phyloP scores from a whole-genome alignment of 2,113 vertebrate genomes.

The Hystrix brachyura region DNA sequence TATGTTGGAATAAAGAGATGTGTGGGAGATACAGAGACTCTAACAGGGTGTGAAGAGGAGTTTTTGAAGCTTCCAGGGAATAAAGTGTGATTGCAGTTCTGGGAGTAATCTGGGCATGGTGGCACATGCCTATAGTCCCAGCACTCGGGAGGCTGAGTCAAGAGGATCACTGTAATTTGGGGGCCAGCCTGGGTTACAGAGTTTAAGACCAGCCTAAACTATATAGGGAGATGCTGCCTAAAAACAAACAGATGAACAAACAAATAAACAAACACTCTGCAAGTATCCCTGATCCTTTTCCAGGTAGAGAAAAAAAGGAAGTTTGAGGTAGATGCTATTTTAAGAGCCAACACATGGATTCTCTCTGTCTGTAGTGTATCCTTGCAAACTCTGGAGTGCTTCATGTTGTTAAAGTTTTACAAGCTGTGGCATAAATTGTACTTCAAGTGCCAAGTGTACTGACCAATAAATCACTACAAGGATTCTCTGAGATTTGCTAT shows the following conservation, averaged over 20 bases:
- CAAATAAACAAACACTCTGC: background rate
- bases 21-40: background rate
- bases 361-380: background rate
- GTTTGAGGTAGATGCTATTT: background rate
- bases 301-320: background rate
- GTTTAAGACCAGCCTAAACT: background rate
- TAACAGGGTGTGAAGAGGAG: background rate
- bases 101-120: background rate
- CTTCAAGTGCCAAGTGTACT: background rate
- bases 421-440: slow-evolving; percentile 26
- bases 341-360: background rate
- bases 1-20: background rate
- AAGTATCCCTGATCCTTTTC: background rate
- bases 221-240: background rate
- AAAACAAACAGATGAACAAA: background rate
- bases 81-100: background rate
- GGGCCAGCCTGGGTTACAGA: background rate
- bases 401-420: slow-evolving; percentile 37
- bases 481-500: slow-evolving; percentile 1
- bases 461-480: background rate
- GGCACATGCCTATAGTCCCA: background rate
- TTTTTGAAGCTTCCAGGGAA: background rate
- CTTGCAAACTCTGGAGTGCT: background rate
- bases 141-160: background rate
- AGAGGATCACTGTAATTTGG: background rate